Evolutionary conservation across 2,888 invertebrate species (phyloP), one percentile per base, ranked within the genome.

Genomic region (Agelastica alni): DNA sequence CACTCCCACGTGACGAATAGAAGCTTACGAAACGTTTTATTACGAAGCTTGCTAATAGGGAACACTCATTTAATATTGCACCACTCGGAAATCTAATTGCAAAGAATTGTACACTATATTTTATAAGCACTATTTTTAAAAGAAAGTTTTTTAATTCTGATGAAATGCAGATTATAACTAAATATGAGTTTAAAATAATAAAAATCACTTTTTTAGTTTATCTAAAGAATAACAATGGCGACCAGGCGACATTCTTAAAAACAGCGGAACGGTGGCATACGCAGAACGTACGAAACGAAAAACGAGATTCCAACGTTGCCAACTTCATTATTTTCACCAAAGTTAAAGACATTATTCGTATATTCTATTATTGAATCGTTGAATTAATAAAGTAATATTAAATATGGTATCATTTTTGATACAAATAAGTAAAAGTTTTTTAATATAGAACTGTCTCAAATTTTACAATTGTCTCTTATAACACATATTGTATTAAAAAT

Each of bases 181-280:
- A 16, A 18, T 31, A 26, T 32, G 37, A 48, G 47, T 16, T 26
- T 10, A 30, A 51, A 49, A 42, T 20, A 14, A 14, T 43, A 46
- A 60, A 46, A 53, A 53, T 46, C 51, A 53, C 61, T 68, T 68
- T 66, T 64, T 59, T 56, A 59, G 62, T 66, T 65, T 68, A 69
- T 72, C 70, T 70, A 68, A 67, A 67, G 65, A 70, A 74, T 76
- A 76, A 76, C 75, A 77, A 77, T 77, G 77, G 76, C 77, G 77
- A 74, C 77, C 67, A 51, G 42, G 46, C 55, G 51, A 55, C 51
- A 55, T 68, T 65, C 65, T 65, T 68, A 70, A 67, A 72, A 74
- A 74, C 74, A 72, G 71, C 67, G 68, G 73, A 74, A 75, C 75
- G 36, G 46, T 41, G 36, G 51, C 20, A 39, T 48, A 48, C 48